These are phyloP conservation scores for Paraplagusia blochii DNA, from an alignment of 2,113 vertebrate species.

Conservation along the genomic window DNA sequence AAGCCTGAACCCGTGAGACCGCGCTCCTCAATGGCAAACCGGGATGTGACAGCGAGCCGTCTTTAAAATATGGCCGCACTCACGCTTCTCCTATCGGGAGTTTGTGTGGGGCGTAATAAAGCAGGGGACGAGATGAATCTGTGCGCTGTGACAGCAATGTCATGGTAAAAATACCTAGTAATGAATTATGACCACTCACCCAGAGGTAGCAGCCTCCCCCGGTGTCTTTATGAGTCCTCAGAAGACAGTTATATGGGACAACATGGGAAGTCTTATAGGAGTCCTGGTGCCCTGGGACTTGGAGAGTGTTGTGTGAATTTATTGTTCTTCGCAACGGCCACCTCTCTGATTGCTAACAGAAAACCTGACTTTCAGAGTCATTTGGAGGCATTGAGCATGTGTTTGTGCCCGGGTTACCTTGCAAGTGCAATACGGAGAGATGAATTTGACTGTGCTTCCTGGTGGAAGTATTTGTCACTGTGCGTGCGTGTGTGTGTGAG, in stretches of 20 bases:
- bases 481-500: constrained; percentile 22
- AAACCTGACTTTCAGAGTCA: constrained; percentile 15
- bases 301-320: constrained; percentile 54
- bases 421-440: constrained; percentile 24
- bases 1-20: constrained; percentile 8
- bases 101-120: constrained; percentile 62
- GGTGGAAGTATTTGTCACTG: constrained; percentile 28
- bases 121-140: constrained; percentile 61
- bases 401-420: background rate
- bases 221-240: constrained; percentile 68
- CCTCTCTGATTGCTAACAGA: constrained; percentile 39
- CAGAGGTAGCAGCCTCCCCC: constrained; percentile 56
- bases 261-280: constrained; percentile 64
- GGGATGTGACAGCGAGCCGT: constrained; percentile 36
- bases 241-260: constrained; percentile 67
- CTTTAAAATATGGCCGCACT: constrained; percentile 57
- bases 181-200: constrained; percentile 69
- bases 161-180: constrained; percentile 60
- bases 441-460: constrained; percentile 31
- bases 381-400: background rate
- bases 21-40: constrained; percentile 18
- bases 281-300: constrained; percentile 52
- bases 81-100: constrained; percentile 42
- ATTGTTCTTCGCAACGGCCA: constrained; percentile 48
- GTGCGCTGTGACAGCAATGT: constrained; percentile 56